A percentile compares a stretch with the other conserved stretches of the same genome.
phyloP scores from a whole-genome alignment of 2,888 invertebrate species.

The Dryadula phaetusa region DNA sequence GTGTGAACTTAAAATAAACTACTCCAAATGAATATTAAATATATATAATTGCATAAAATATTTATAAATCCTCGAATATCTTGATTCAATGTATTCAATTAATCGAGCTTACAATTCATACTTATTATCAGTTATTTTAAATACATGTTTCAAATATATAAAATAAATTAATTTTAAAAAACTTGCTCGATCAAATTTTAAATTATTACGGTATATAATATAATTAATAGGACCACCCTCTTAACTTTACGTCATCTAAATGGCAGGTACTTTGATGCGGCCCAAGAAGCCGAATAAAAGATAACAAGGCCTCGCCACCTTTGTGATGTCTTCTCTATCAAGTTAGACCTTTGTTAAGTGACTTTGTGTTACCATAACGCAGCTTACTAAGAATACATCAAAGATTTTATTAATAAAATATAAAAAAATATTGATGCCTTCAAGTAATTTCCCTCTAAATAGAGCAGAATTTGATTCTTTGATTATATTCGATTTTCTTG shows the following conservation, averaged over 20 bases:
- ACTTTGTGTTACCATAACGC: constrained; percentile 18
- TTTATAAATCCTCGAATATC: too few species aligned
- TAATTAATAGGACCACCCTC: constrained; percentile 2
- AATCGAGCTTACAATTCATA: too few species aligned
- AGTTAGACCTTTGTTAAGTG: constrained; percentile 17
- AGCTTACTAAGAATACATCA: constrained; percentile 2
- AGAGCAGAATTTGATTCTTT: background rate
- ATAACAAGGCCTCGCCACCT: constrained; percentile 25
- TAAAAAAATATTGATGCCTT: constrained; percentile 5
- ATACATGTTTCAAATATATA: too few species aligned
- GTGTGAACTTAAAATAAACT: too few species aligned
- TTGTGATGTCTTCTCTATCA: constrained; percentile 29
- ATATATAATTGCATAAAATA: too few species aligned
- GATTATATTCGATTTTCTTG: background rate
- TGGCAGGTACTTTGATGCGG: constrained; percentile 27
- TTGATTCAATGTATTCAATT: too few species aligned
- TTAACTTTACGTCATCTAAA: constrained; percentile 18
- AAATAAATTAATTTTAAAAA: background rate
- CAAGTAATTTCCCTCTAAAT: background rate
- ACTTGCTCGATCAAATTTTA: background rate
- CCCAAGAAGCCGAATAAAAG: constrained; percentile 24
- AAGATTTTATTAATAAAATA: constrained; percentile 18
- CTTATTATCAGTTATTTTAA: too few species aligned
- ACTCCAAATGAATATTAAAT: too few species aligned
- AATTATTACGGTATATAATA: background rate